Percentiles rank a stretch among this genome's conserved stretches.
Conservation (phyloP, 2,888 invertebrate species). For the Cheilosia urbana region DNA sequence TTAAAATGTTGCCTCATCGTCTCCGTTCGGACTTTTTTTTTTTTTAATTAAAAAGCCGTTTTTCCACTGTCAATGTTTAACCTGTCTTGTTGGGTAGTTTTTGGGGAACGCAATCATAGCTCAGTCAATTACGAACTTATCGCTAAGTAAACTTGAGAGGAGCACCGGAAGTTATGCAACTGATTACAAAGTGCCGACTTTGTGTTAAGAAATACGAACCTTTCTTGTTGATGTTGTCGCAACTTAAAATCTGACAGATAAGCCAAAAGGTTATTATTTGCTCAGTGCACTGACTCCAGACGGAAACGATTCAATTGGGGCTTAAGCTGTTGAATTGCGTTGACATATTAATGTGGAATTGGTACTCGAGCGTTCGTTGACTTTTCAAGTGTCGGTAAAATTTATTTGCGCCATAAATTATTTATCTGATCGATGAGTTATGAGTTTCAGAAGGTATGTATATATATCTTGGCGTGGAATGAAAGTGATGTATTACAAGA, state of each 20-base stretch:
- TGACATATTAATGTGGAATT: not conserved
- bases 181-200: constrained; percentile 26
- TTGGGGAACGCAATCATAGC: constrained; percentile 4
- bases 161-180: constrained; percentile 46
- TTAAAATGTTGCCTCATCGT: constrained; percentile 32
- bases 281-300: constrained; percentile 49
- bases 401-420: not conserved
- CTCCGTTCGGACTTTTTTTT: constrained; percentile 12
- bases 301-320: not conserved
- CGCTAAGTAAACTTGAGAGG: constrained; percentile 27
- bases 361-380: not conserved
- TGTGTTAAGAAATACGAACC: not conserved
- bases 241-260: constrained; percentile 45
- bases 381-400: constrained; percentile 2
- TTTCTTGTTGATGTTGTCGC: constrained; percentile 8
- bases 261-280: constrained; percentile 30
- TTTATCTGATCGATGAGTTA: not conserved
- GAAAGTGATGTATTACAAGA: too few species aligned
- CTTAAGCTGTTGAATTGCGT: not conserved
- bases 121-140: constrained; percentile 18
- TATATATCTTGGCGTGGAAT: too few species aligned
- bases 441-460: too few species aligned
- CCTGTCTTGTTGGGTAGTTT: constrained; percentile 2
- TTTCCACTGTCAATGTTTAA: not conserved
- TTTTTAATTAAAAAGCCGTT: constrained; percentile 10